Evolutionary conservation across 2,113 vertebrate species (phyloP), one percentile per base, ranked within the genome.

Genomic region (Solenodon paradoxus): DNA sequence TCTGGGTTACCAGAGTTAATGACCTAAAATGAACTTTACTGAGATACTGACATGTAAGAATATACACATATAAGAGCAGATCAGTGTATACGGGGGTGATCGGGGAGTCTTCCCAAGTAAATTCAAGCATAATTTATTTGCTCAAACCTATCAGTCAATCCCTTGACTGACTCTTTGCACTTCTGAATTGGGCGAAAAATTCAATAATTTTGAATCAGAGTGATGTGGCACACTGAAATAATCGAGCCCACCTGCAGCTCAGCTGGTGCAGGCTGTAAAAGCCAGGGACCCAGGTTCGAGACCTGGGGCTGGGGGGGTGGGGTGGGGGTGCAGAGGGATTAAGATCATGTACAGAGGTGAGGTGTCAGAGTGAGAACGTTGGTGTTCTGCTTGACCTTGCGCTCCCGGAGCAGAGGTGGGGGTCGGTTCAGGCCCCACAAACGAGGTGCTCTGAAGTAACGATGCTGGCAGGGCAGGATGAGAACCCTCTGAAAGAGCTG

Each of bases 71-170:
- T 2, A 22, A 84, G 24, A 78, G 53, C 0, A 0, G 11, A 75
- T n/a, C n/a, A 51, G 26, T 45, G 32, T 12, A 30, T 66, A 16
- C 64, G 32, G n/a, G 32, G 30, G 69, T 69, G 20, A 88, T 40
- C 9, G 78, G 53, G 30, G 22, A 38, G 49, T 59, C 24, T 63
- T 13, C 6, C 17, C 68, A 82, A 92, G 15, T 47, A 80, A n/a
- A 88, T 77, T 47, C 79, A 79, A 82, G 66, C 42, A 85, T n/a
- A n/a, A n/a, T 11, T 64, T 63, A 63, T 63, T 49, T 61, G 12
- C 28, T 82, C 57, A 75, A 82, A 49, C 38, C 55, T 2, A 78
- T 26, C 12, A 45, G 38, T 12, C 24, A 82, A 63, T 38, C 15
- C 28, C 32, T 38, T 28, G 61, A 82, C 8, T 49, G 10, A 47